Percentiles rank a stretch among this genome's conserved stretches.
These are phyloP conservation scores for Dendroctonus ponderosae DNA, from an alignment of 1,140 invertebrate genomes.

Conservation along the genomic window DNA sequence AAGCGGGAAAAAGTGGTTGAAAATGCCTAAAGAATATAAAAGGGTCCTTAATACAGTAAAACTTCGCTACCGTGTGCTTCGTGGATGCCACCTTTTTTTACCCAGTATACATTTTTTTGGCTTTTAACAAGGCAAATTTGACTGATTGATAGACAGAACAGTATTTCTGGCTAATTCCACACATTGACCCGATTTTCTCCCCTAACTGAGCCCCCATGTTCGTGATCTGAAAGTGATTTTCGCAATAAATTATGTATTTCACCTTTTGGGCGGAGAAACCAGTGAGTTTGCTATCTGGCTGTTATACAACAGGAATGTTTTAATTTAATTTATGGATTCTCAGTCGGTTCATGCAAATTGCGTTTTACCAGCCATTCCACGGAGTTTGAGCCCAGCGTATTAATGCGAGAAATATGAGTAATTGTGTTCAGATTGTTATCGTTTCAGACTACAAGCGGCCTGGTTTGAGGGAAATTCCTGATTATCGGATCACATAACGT, in stretches of 20 bases:
- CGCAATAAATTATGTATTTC: conserved; percentile 26
- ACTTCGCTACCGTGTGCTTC: too few species aligned
- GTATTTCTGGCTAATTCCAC: not conserved
- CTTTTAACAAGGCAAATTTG: too few species aligned
- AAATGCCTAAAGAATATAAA: too few species aligned
- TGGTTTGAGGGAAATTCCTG: too few species aligned
- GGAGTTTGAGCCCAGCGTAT: not conserved
- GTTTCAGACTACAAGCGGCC: not conserved
- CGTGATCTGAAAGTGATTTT: conserved; percentile 21
- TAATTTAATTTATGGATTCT: conserved; percentile 19
- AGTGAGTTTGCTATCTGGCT: conserved; percentile 15
- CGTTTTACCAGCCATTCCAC: conserved; percentile 2
- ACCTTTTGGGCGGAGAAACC: conserved; percentile 12
- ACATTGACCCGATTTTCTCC: conserved; percentile 8
- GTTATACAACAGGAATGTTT: conserved; percentile 13
- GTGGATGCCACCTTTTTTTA: too few species aligned
- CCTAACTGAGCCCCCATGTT: conserved; percentile 1
- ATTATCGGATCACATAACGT: too few species aligned
- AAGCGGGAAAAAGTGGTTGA: too few species aligned
- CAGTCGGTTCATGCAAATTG: conserved; percentile 13
- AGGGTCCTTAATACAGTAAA: too few species aligned
- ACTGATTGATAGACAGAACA: too few species aligned
- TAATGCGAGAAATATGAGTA: conserved; percentile 4
- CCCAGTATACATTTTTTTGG: too few species aligned
- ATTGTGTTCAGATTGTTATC: conserved; percentile 1